These are phyloP conservation scores for Trichonephila clavipes DNA, from an alignment of 1,140 invertebrate genomes.

Conservation along the genomic window DNA sequence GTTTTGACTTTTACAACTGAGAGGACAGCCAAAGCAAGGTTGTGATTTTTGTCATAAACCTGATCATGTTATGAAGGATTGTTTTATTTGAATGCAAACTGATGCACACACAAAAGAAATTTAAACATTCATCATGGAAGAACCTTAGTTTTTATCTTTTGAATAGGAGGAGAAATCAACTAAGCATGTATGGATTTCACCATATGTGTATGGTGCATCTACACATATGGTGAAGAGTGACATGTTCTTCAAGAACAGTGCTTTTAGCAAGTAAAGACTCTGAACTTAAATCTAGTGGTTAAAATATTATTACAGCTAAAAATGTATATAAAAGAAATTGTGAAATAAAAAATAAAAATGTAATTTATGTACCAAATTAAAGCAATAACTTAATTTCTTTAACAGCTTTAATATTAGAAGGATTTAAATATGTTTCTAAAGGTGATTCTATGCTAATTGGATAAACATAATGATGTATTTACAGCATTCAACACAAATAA, in stretches of 20 bases:
- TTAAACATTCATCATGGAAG: not conserved
- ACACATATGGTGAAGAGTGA: not conserved
- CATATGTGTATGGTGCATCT: not conserved
- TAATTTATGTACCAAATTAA: conserved; percentile 9
- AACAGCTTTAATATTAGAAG: not conserved
- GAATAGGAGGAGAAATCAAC: not conserved
- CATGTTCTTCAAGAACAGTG: not conserved
- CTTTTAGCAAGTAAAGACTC: not conserved
- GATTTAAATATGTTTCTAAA: not conserved
- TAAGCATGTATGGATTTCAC: not conserved
- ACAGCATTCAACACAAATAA: not conserved
- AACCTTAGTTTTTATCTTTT: not conserved
- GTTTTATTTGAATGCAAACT: not conserved
- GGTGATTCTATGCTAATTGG: not conserved
- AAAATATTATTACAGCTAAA: not conserved
- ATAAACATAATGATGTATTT: not conserved
- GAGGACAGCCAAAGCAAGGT: not conserved
- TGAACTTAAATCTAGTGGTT: not conserved
- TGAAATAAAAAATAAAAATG: conserved; percentile 4
- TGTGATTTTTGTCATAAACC: not conserved
- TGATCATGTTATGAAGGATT: not conserved
- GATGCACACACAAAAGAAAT: not conserved
- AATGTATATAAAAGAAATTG: not conserved
- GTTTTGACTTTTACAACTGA: not conserved
- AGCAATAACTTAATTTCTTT: not conserved